phyloP scores from a whole-genome alignment of 2,888 invertebrate genomes.

The Epistrophe grossulariae region DNA sequence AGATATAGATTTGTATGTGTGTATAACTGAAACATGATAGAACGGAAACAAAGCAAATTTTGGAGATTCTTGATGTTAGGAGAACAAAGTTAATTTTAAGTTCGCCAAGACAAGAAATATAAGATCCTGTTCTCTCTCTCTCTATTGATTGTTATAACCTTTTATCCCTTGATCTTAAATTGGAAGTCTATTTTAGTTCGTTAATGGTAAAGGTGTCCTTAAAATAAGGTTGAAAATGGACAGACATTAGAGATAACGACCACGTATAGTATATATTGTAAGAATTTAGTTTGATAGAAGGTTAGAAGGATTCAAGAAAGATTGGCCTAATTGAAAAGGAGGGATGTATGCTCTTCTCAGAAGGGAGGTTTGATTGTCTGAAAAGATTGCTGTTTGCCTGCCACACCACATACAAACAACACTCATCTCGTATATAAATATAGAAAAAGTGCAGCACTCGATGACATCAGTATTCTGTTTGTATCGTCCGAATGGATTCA shows the following conservation, averaged over 20 bases:
- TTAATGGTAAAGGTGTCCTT: constrained; percentile 14
- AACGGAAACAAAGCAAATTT: constrained; percentile 39
- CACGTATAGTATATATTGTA: neutral
- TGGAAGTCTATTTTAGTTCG: constrained; percentile 18
- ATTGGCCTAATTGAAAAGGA: constrained; percentile 37
- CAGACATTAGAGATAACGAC: constrained; percentile 27
- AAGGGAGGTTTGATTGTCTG: neutral
- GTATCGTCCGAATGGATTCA: constrained; percentile 8
- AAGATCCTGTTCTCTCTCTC: neutral
- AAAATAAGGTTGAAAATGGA: constrained; percentile 18
- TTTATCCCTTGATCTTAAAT: neutral
- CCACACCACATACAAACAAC: constrained; percentile 11
- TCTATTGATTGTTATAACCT: constrained; percentile 14
- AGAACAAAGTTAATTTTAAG: neutral
- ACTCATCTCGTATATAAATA: neutral
- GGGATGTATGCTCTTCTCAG: neutral
- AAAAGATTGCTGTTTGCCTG: neutral
- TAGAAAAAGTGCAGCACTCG: constrained; percentile 10
- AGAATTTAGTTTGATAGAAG: neutral
- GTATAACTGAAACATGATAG: constrained; percentile 25
- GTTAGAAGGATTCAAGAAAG: neutral
- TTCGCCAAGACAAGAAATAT: neutral
- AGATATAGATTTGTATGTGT: neutral
- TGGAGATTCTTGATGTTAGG: neutral
- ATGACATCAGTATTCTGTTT: constrained; percentile 27